These are phyloP conservation scores for Diplodus sargus DNA, from an alignment of 2,797 vertebrate species.

Conservation along the genomic window DNA sequence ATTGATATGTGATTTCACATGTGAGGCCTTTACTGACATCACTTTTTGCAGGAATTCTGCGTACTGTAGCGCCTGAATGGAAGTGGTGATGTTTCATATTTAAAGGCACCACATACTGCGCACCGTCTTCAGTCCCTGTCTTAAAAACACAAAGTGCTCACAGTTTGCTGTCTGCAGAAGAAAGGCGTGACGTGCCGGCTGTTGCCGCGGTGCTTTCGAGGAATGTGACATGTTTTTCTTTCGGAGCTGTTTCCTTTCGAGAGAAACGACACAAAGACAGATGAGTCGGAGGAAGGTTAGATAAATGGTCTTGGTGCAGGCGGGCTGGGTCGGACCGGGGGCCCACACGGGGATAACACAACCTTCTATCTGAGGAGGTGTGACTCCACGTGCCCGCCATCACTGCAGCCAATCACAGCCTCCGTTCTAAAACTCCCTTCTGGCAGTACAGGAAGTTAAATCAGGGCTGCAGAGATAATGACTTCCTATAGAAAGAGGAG, in stretches of 20 bases:
- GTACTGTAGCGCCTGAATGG: not conserved
- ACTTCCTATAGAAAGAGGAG: too few relatives aligned
- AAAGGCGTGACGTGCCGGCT: not conserved
- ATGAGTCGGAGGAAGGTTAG: conserved; percentile 20
- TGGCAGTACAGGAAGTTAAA: not conserved
- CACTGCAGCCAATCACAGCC: not conserved
- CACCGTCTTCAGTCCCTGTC: not conserved
- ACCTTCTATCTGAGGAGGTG: not conserved
- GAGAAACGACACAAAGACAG: not conserved
- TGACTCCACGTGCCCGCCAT: not conserved
- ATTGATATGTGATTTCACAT: too few relatives aligned
- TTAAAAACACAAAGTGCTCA: not conserved
- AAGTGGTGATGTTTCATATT: not conserved
- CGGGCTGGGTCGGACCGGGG: not conserved
- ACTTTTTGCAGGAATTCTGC: not conserved
- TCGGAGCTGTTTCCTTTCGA: conserved; percentile 35
- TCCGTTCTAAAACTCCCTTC: not conserved
- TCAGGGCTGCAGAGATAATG: not conserved
- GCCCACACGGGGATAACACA: not conserved
- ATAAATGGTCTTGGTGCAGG: not conserved
- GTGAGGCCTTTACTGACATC: not conserved
- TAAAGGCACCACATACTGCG: not conserved
- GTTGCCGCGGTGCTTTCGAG: conserved; percentile 7
- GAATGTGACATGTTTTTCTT: conserved; percentile 62
- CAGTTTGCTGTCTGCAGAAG: not conserved